Evolutionary conservation across 1,140 invertebrate species (phyloP).

Genomic region (Brachionus rotundiformis): DNA sequence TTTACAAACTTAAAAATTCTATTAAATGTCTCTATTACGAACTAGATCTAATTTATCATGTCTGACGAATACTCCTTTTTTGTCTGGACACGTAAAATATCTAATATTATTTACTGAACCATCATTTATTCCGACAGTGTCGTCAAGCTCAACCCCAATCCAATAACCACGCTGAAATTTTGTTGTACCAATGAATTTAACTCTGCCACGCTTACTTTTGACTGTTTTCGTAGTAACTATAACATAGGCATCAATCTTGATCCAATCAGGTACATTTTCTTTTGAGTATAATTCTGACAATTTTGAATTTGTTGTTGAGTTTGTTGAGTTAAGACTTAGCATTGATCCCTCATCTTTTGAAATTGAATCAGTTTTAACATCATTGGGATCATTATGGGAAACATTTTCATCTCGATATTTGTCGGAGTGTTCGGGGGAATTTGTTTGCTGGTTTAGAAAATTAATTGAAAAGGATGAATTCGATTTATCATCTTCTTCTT

Average conservation of each 20-base stretch:
- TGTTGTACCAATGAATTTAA: conserved; percentile 38
- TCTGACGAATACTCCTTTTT: conserved; percentile 89
- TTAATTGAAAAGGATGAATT: background rate
- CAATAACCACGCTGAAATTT: conserved; percentile 67
- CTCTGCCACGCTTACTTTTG: background rate
- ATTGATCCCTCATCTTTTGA: background rate
- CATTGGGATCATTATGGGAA: background rate
- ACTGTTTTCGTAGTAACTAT: conserved; percentile 32
- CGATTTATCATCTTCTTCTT: background rate
- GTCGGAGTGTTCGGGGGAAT: background rate
- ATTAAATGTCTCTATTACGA: background rate
- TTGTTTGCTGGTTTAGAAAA: background rate
- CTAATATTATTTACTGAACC: conserved; percentile 63
- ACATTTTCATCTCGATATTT: background rate
- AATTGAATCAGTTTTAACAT: background rate
- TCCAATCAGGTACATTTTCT: conserved; percentile 11
- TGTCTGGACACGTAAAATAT: conserved; percentile 81
- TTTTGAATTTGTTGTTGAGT: conserved; percentile 12
- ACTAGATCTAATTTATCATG: conserved; percentile 36
- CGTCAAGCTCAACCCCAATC: conserved; percentile 64
- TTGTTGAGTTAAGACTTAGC: background rate
- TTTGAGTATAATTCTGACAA: background rate
- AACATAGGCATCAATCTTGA: conserved; percentile 4
- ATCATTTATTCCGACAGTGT: conserved; percentile 67
- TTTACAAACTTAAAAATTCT: conserved; percentile 15